Conservation (phyloP, 2,797 vertebrate genomes). For the Bradypodion pumilum region DNA sequence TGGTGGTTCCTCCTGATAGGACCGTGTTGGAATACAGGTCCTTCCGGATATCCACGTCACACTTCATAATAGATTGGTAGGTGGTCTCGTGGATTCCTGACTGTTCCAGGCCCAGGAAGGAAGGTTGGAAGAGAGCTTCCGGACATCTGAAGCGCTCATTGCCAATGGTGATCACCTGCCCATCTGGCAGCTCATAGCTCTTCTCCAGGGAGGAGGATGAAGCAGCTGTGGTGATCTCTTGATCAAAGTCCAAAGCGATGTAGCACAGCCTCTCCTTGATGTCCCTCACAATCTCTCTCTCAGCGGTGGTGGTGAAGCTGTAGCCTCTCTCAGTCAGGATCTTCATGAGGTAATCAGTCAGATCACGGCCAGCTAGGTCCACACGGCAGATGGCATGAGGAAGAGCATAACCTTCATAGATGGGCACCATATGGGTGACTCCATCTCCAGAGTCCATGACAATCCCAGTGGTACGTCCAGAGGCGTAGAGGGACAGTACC, state of each 20-base stretch:
- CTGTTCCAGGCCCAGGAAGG: conserved; percentile 65
- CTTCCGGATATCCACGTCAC: conserved; percentile 62
- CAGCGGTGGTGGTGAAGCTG: background rate
- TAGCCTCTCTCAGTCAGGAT: conserved; percentile 54
- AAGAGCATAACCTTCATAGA: conserved; percentile 51
- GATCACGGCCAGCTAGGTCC: conserved; percentile 39
- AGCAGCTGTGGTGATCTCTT: conserved; percentile 63
- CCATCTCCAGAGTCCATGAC: conserved; percentile 53
- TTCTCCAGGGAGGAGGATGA: conserved; percentile 61
- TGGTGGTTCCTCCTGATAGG: conserved; percentile 54
- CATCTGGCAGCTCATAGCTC: conserved; percentile 54
- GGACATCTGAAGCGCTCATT: conserved; percentile 64
- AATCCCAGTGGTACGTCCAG: conserved; percentile 51
- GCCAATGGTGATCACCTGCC: conserved; percentile 57
- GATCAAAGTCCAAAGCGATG: conserved; percentile 63
- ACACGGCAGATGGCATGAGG: conserved; percentile 31
- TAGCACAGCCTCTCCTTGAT: conserved; percentile 74
- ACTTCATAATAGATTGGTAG: conserved; percentile 71
- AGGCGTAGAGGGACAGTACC: conserved; percentile 52
- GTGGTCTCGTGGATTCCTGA: conserved; percentile 53
- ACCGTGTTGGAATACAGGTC: conserved; percentile 58
- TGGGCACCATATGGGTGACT: conserved; percentile 46
- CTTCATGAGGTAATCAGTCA: conserved; percentile 56
- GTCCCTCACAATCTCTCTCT: conserved; percentile 51
- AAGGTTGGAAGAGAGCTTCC: conserved; percentile 62